A percentile compares a stretch with the other conserved stretches of the same genome.
These are phyloP conservation scores for Ormyrus thymus DNA, from an alignment of 2,888 invertebrate genomes.

Conservation along the genomic window DNA sequence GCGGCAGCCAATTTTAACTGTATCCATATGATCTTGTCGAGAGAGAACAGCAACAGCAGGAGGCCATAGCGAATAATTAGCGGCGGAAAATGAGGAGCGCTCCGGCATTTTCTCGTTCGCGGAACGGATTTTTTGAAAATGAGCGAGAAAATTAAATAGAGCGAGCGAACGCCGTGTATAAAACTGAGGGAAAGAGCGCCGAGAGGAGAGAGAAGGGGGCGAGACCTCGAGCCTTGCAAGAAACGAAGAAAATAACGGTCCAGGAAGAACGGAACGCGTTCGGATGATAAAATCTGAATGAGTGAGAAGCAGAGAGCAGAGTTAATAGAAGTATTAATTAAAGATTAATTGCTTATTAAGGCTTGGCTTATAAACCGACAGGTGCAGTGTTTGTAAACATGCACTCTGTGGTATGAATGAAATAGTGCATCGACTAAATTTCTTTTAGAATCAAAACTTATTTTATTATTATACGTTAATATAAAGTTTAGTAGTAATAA, in stretches of 20 bases:
- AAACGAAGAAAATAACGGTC: conserved; percentile 41
- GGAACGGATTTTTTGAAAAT: background rate
- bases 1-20: conserved; percentile 22
- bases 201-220: background rate
- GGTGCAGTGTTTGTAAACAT: no score
- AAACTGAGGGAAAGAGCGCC: conserved; percentile 15
- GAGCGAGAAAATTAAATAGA: conserved; percentile 48
- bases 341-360: conserved; percentile 39
- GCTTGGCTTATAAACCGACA: background rate
- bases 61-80: conserved; percentile 9
- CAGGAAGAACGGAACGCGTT: conserved; percentile 35
- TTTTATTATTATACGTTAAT: no score
- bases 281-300: conserved; percentile 24
- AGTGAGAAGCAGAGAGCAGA: conserved; percentile 24
- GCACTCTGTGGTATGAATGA: no score
- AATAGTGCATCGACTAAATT: no score
- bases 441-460: no score
- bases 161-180: conserved; percentile 11
- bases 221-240: background rate
- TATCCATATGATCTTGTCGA: background rate
- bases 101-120: conserved; percentile 25
- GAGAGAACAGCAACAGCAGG: no score
- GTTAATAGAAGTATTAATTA: conserved; percentile 44
- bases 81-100: background rate
- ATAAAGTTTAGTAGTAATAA: no score